Evolutionary conservation across 2,888 invertebrate species (phyloP).

Genomic region (Tuta absoluta): DNA sequence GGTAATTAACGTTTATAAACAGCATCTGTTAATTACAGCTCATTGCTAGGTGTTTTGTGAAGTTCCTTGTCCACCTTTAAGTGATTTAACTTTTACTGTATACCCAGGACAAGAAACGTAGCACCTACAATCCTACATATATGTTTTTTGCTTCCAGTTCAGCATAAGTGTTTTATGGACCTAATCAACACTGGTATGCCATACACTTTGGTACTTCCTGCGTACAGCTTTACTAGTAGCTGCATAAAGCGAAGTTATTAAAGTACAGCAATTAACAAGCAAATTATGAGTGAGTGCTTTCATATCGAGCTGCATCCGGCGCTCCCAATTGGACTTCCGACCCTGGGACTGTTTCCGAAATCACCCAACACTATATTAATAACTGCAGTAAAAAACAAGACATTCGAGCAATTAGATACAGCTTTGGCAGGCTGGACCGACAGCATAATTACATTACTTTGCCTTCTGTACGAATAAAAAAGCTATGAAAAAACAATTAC

Average conservation of each 20-base stretch:
- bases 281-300: slow-evolving; percentile 68
- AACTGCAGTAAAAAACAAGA: slow-evolving; percentile 9
- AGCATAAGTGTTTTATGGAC: neutral
- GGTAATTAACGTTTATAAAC: neutral
- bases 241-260: slow-evolving; percentile 20
- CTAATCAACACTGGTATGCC: neutral
- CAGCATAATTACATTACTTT: no score
- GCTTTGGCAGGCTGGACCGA: no score
- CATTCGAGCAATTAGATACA: neutral
- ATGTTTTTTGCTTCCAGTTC: neutral
- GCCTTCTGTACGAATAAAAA: no score
- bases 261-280: slow-evolving; percentile 56
- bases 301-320: slow-evolving; percentile 72
- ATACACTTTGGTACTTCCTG: slow-evolving; percentile 6
- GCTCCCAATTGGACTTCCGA: slow-evolving; percentile 80
- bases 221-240: neutral
- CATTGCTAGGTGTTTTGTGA: no score
- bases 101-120: no score
- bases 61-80: no score
- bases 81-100: no score
- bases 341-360: slow-evolving; percentile 70
- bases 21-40: neutral
- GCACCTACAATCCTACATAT: no score
- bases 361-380: slow-evolving; percentile 53
- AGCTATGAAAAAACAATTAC: no score